These are phyloP conservation scores for Amitus sp. DNA, from an alignment of 2,888 invertebrate genomes.

Conservation along the genomic window DNA sequence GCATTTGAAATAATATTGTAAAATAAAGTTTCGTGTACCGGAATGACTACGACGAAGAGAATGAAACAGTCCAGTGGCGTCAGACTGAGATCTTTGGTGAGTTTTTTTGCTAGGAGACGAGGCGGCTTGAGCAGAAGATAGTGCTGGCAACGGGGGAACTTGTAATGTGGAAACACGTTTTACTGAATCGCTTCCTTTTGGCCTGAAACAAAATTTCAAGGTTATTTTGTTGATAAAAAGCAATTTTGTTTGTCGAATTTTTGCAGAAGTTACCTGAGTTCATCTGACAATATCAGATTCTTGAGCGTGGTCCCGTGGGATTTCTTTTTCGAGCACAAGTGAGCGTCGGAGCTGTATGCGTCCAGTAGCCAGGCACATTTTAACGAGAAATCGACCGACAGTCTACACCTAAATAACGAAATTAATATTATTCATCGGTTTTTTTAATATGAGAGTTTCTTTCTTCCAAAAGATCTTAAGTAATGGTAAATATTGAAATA, in stretches of 20 bases:
- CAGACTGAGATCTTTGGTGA: conserved; percentile 84
- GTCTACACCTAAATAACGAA: conserved; percentile 80
- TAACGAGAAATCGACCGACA: conserved; percentile 95
- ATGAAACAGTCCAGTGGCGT: conserved; percentile 79
- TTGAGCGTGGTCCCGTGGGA: conserved; percentile 80
- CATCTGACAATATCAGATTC: conserved; percentile 79
- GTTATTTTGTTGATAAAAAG: no score
- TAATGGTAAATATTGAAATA: no score
- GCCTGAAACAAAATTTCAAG: conserved; percentile 50
- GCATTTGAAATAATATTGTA: no score
- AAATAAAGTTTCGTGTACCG: no score
- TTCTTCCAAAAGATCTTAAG: no score
- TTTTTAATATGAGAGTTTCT: no score
- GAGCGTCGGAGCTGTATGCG: conserved; percentile 86
- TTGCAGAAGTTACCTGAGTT: conserved; percentile 63
- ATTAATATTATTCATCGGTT: no score
- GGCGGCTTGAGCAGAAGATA: conserved; percentile 59
- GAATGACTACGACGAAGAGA: conserved; percentile 64
- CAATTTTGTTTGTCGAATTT: no score
- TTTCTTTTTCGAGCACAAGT: conserved; percentile 75
- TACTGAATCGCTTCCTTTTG: conserved; percentile 58
- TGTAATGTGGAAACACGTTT: conserved; percentile 57
- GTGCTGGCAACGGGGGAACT: conserved; percentile 60
- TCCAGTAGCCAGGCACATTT: conserved; percentile 97
- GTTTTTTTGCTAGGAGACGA: conserved; percentile 74